A percentile compares a stretch with the other conserved stretches of the same genome.
Conservation (phyloP, 1,140 invertebrate genomes). For the Dendroctonus valens region DNA sequence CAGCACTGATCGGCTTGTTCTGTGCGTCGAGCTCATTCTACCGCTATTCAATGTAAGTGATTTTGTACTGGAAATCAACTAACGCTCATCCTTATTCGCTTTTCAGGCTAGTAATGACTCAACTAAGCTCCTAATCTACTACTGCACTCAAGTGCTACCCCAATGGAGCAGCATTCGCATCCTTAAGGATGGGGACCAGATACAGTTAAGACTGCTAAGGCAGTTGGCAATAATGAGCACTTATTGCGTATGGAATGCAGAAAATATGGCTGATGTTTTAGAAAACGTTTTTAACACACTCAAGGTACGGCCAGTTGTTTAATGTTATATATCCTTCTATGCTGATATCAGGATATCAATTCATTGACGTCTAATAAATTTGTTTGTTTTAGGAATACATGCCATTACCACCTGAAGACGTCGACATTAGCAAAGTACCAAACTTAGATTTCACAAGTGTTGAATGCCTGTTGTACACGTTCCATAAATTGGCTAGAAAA, state of each 20-base stretch:
- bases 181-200: constrained; percentile 64
- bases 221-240: constrained; percentile 82
- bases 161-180: constrained; percentile 58
- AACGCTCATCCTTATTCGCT: not conserved
- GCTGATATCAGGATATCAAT: too few species aligned
- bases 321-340: constrained; percentile 22
- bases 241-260: constrained; percentile 67
- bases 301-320: constrained; percentile 53
- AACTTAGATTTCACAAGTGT: constrained; percentile 89
- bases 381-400: constrained; percentile 63
- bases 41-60: constrained; percentile 82
- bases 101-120: constrained; percentile 83
- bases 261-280: constrained; percentile 72
- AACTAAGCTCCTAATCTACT: constrained; percentile 80
- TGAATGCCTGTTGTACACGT: constrained; percentile 86
- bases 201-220: constrained; percentile 81
- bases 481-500: constrained; percentile 85
- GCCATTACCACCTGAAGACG: constrained; percentile 75
- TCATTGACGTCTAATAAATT: not conserved
- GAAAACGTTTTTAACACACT: constrained; percentile 74
- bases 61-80: not conserved
- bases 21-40: constrained; percentile 80
- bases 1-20: constrained; percentile 75
- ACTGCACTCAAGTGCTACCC: constrained; percentile 82
- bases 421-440: constrained; percentile 61